Evolutionary conservation across 2,797 vertebrate genomes (phyloP), one percentile per base, ranked within the genome.

Genomic region (Rhinogobio ventralis): DNA sequence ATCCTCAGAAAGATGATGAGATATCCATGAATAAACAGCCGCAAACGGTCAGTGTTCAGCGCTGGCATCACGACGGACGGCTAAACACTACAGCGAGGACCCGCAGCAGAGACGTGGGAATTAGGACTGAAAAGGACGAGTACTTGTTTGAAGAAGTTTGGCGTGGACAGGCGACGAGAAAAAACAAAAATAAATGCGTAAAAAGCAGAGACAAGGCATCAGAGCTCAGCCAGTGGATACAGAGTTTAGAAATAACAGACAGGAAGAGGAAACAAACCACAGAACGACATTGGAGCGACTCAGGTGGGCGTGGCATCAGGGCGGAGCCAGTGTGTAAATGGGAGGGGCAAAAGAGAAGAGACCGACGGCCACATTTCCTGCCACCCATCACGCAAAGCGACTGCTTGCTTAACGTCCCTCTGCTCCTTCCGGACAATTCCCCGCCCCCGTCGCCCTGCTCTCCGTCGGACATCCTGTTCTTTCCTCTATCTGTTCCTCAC

Each of bases 291-390:
- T 7, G 60, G 62, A 49, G 6, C 0, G 11, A 20, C 13, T 30
- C 39, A n/a, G 25, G 25, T 39, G 25, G 2, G 25, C 55, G 3
- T 3, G 64, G 57, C 53, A 71, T 69, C 23, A n/a, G 66, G 53
- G 51, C 83, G 30, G 79, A 49, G 28, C n/a, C 11, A 73, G 25
- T 46, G 60, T 86, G 80, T 66, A 66, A 81, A 67, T 87, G 20
- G 39, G 78, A 23, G 0, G 76, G 55, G 73, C 89, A 89, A 75
- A 86, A 2, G 8, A 60, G 84, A 46, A 90, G 88, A 89, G 91
- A 93, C 87, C 84, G 91, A 76, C 87, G 91, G 7, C 92, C 93
- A 79, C 91, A 92, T 82, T 94, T 94, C 87, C 88, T 93, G 19
- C 92, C 93, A 39, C 92, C 93, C 36, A 93, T 94, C 85, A 69